Conservation (phyloP, 2,888 invertebrate species). For the Lasioglossum lativentre region DNA sequence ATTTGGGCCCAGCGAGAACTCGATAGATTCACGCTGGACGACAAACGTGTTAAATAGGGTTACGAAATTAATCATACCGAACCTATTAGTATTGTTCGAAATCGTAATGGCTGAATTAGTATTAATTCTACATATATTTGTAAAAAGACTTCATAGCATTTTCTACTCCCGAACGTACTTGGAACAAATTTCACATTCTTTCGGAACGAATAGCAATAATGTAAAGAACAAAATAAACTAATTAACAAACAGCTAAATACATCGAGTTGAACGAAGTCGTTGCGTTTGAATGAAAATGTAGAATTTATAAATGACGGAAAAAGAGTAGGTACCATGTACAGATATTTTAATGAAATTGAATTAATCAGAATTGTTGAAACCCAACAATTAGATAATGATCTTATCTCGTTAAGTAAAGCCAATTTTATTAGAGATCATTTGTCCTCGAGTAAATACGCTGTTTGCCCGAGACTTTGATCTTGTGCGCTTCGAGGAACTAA, state of each 20-base stretch:
- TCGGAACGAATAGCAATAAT: background rate
- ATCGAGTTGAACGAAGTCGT: background rate
- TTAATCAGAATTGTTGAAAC: background rate
- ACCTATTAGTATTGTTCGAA: background rate
- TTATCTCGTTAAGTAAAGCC: background rate
- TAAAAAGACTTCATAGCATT: background rate
- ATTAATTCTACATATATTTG: background rate
- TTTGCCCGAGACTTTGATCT: constrained; percentile 54
- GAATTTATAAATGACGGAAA: background rate
- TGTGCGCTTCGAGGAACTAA: constrained; percentile 17
- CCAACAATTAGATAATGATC: background rate
- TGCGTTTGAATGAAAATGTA: background rate
- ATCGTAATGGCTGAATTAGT: background rate
- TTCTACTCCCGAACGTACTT: background rate
- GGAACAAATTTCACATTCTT: background rate
- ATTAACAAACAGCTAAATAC: background rate
- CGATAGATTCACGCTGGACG: no score
- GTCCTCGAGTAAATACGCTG: background rate
- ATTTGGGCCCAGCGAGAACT: no score
- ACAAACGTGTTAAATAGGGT: background rate
- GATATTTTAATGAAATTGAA: background rate
- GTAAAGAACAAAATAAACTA: background rate
- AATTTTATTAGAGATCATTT: background rate
- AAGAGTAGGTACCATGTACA: background rate
- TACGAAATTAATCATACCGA: background rate